These are phyloP conservation scores for Hirtodrosophila histrioides DNA, from an alignment of 2,888 invertebrate genomes.

Conservation along the genomic window DNA sequence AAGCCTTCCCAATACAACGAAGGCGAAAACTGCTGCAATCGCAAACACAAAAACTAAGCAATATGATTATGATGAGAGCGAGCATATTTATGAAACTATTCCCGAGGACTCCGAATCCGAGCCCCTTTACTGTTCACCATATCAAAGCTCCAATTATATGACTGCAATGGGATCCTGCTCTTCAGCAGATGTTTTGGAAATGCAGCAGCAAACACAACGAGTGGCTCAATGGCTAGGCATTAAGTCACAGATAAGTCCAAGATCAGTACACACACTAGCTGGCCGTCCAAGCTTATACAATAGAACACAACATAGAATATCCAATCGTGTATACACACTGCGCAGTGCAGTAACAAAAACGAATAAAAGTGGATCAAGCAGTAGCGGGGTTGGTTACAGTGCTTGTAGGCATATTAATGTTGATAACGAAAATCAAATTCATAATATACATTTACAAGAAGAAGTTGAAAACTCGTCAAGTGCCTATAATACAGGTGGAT, in stretches of 20 bases:
- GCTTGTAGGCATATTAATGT: constrained; percentile 27
- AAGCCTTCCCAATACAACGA: constrained; percentile 2
- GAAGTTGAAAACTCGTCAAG: constrained; percentile 88
- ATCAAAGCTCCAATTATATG: constrained; percentile 84
- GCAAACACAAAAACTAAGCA: constrained; percentile 11
- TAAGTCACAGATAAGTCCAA: constrained; percentile 55
- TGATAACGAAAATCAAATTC: constrained; percentile 16
- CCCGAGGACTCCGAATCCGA: constrained; percentile 87
- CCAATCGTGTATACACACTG: constrained; percentile 63
- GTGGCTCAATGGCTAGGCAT: constrained; percentile 83
- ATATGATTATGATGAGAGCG: constrained; percentile 85
- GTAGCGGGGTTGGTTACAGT: constrained; percentile 60
- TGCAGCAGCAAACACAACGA: constrained; percentile 77
- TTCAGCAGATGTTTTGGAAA: constrained; percentile 55
- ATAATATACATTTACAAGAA: constrained; percentile 77
- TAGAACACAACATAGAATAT: constrained; percentile 36
- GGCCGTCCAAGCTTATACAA: constrained; percentile 25
- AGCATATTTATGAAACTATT: constrained; percentile 89
- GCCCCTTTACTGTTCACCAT: constrained; percentile 88
- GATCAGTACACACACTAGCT: constrained; percentile 44
- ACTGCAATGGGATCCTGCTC: constrained; percentile 66
- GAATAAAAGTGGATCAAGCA: constrained; percentile 72
- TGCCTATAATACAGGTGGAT: constrained; percentile 91
- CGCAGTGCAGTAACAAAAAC: constrained; percentile 71
- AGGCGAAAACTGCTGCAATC: not conserved